Evolutionary conservation across 2,113 vertebrate genomes (phyloP).

Genomic region (Furnarius figulus): DNA sequence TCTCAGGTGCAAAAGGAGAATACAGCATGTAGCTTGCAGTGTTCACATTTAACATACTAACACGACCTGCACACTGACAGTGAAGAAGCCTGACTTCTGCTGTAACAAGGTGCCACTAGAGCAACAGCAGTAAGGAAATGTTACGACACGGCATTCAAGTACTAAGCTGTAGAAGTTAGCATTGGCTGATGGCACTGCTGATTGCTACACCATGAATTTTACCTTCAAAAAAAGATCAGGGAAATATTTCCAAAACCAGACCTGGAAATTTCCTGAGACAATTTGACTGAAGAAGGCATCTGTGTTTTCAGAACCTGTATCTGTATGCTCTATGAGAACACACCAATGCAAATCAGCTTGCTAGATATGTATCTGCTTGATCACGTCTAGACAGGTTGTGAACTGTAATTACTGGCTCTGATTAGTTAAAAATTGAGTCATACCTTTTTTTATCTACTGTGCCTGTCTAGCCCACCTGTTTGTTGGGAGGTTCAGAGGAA

Average conservation of each 20-base stretch:
- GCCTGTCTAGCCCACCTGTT: neutral
- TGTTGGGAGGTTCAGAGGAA: neutral
- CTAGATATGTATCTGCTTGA: conserved; percentile 5
- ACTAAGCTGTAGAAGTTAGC: neutral
- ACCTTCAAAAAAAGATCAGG: neutral
- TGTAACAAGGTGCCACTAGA: neutral
- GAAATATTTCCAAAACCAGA: neutral
- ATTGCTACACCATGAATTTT: neutral
- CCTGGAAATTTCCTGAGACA: neutral
- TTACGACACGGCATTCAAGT: neutral
- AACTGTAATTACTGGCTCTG: conserved; percentile 51
- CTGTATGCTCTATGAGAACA: neutral
- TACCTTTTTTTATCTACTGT: neutral
- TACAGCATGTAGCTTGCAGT: neutral
- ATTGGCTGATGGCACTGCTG: neutral
- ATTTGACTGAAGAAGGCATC: neutral
- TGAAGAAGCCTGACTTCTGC: neutral
- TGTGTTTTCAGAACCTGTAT: neutral
- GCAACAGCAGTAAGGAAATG: neutral
- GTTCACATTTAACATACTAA: neutral
- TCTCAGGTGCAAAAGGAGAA: neutral
- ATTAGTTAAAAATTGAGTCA: conserved; percentile 45
- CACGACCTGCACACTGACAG: neutral
- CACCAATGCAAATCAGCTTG: conserved; percentile 29
- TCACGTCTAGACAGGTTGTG: conserved; percentile 51